Conservation (phyloP, 2,888 invertebrate genomes). For the Campaea margaritaria region DNA sequence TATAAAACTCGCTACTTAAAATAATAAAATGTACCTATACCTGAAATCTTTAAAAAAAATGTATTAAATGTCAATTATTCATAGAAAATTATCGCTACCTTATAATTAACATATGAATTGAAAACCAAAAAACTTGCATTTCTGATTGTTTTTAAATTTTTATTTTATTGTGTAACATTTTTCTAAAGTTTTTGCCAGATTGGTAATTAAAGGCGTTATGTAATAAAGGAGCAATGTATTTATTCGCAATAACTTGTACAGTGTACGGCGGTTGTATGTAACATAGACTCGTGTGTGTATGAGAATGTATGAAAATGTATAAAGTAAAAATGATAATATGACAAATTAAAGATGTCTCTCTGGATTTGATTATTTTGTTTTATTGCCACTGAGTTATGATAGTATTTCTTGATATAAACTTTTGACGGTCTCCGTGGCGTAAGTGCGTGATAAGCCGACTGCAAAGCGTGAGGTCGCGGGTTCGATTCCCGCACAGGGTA, state of each 20-base stretch:
- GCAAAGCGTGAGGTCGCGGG: no score
- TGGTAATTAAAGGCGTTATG: slow-evolving; percentile 28
- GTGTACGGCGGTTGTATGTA: slow-evolving; percentile 59
- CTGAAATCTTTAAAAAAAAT: slow-evolving; percentile 26
- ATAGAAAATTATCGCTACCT: slow-evolving; percentile 26
- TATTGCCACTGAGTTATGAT: slow-evolving; percentile 44
- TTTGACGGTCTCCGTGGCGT: no score
- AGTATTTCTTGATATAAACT: no score
- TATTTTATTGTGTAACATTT: slow-evolving; percentile 21
- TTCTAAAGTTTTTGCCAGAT: slow-evolving; percentile 11
- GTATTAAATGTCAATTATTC: slow-evolving; percentile 35
- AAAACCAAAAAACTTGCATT: slow-evolving; percentile 39
- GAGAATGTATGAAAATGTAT: slow-evolving; percentile 68
- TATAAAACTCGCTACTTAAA: slow-evolving; percentile 18
- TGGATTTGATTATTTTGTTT: slow-evolving; percentile 66
- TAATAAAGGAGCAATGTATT: slow-evolving; percentile 72
- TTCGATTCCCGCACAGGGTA: no score
- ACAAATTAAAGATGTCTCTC: slow-evolving; percentile 80
- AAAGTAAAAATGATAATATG: slow-evolving; percentile 61
- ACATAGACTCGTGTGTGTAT: slow-evolving; percentile 67
- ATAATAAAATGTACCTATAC: neutral
- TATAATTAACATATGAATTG: slow-evolving; percentile 12
- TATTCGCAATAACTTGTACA: slow-evolving; percentile 81
- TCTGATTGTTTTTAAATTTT: slow-evolving; percentile 34
- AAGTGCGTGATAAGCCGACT: no score